A percentile compares a stretch with the other conserved stretches of the same genome.
These are phyloP conservation scores for Acipenser transmontanus DNA, from an alignment of 2,797 vertebrate species.

Conservation along the genomic window DNA sequence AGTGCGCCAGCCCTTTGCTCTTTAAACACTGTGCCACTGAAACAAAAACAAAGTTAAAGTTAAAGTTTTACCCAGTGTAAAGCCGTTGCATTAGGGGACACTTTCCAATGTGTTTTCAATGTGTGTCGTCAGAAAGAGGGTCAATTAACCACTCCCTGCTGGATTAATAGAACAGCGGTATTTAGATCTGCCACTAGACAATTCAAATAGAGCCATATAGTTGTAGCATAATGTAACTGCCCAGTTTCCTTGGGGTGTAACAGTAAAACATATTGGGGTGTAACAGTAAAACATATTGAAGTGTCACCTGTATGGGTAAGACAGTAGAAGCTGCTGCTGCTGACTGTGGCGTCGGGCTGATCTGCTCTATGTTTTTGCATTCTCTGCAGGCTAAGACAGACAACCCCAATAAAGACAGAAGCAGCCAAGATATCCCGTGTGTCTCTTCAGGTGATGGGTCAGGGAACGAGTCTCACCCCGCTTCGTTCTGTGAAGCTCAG, in stretches of 20 bases:
- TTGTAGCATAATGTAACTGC: no score
- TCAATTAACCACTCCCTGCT: neutral
- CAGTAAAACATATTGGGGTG: no score
- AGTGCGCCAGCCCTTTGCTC: slow-evolving; percentile 1
- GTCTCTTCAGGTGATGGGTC: slow-evolving; percentile 8
- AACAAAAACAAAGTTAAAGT: no score
- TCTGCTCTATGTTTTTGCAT: neutral
- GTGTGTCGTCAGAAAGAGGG: neutral
- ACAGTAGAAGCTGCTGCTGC: neutral
- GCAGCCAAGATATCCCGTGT: slow-evolving; percentile 28
- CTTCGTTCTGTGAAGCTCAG: slow-evolving; percentile 12
- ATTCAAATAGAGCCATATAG: no score
- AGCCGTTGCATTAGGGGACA: neutral
- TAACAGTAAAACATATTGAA: no score
- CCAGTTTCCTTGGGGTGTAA: no score
- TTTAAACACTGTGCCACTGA: no score
- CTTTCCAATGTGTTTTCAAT: neutral
- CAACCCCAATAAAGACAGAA: slow-evolving; percentile 5
- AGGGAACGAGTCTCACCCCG: slow-evolving; percentile 17
- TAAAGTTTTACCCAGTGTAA: no score
- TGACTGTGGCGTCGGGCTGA: neutral
- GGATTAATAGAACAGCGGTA: no score
- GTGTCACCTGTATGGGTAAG: no score
- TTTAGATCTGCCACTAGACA: no score
- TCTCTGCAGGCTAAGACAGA: slow-evolving; percentile 45